Evolutionary conservation across 2,888 invertebrate species (phyloP).

Genomic region (Sesia bembeciformis): DNA sequence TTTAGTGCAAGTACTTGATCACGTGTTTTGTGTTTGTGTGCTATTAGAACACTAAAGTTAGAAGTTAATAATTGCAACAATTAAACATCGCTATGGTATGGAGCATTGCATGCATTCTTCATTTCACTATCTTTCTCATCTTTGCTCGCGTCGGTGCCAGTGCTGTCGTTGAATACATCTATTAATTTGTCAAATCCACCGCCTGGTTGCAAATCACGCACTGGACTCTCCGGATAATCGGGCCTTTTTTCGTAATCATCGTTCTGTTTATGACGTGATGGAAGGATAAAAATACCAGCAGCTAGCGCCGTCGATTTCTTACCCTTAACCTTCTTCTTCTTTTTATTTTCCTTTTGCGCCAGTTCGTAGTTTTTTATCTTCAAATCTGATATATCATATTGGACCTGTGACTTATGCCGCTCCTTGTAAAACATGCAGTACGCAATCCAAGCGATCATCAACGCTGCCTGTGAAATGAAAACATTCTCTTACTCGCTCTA

Average conservation of each 20-base stretch:
- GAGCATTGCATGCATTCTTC: conserved; percentile 27
- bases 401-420: conserved; percentile 46
- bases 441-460: conserved; percentile 50
- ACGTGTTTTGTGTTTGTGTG: no score
- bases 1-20: no score
- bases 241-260: conserved; percentile 44
- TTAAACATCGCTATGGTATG: conserved; percentile 45
- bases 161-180: conserved; percentile 37
- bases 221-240: conserved; percentile 56
- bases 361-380: conserved; percentile 33
- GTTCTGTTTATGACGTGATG: conserved; percentile 42
- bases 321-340: conserved; percentile 11
- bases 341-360: conserved; percentile 20
- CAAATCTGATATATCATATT: conserved; percentile 47
- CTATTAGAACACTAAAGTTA: background rate
- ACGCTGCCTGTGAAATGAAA: conserved; percentile 35
- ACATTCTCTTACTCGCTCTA: background rate
- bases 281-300: conserved; percentile 50
- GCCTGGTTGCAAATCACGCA: conserved; percentile 23
- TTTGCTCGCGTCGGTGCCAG: conserved; percentile 27
- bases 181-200: conserved; percentile 39
- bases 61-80: background rate
- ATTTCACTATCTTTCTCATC: conserved; percentile 32
- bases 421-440: conserved; percentile 63
- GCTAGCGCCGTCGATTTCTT: conserved; percentile 31